These are phyloP conservation scores for Chloroceryle amazona DNA, from an alignment of 2,797 vertebrate genomes.

Conservation along the genomic window DNA sequence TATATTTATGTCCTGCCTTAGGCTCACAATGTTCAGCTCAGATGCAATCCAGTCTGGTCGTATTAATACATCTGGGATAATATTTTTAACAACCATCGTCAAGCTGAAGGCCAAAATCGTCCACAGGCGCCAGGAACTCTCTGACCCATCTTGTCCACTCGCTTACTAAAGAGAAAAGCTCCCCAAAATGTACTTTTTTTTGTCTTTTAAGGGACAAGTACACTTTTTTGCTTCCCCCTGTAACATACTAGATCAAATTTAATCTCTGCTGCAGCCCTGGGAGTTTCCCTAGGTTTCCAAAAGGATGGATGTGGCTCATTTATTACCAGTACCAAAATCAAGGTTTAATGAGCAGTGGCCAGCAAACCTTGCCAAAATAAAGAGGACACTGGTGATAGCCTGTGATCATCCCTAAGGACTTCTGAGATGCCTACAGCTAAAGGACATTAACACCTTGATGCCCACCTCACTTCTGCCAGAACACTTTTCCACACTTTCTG, in stretches of 20 bases:
- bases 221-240: neutral
- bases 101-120: conserved; percentile 27
- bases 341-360: neutral
- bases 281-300: neutral
- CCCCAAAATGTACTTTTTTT: neutral
- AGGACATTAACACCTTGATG: neutral
- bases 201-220: neutral
- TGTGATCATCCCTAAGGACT: neutral
- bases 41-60: conserved; percentile 63
- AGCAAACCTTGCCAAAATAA: neutral
- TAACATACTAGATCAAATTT: neutral
- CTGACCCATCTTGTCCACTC: neutral
- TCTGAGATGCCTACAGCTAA: neutral
- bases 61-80: conserved; percentile 72
- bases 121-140: neutral
- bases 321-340: neutral
- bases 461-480: neutral
- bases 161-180: neutral
- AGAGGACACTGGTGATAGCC: neutral
- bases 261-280: neutral
- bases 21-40: conserved; percentile 75
- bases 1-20: conserved; percentile 77
- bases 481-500: neutral
- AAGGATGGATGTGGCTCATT: neutral
- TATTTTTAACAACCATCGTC: conserved; percentile 71